phyloP scores from a whole-genome alignment of 1,140 invertebrate genomes.

The Papilio polyxenes region DNA sequence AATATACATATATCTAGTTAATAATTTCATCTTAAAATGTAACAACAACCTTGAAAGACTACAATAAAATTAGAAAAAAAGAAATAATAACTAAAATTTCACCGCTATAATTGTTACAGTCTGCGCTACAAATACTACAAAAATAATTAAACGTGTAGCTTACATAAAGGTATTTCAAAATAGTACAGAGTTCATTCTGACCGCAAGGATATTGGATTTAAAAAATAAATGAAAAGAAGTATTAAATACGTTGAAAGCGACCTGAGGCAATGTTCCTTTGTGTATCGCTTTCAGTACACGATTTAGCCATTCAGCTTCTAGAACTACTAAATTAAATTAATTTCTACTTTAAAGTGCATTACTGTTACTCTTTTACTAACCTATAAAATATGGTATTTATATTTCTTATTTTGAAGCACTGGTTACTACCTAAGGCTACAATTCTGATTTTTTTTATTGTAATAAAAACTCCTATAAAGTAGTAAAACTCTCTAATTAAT shows the following conservation, averaged over 20 bases:
- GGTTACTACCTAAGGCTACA: too few relatives aligned
- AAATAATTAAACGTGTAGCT: neutral
- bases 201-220: neutral
- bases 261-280: slow-evolving; percentile 14
- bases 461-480: neutral
- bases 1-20: too few relatives aligned
- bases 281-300: slow-evolving; percentile 7
- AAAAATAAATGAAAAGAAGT: neutral
- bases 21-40: too few relatives aligned
- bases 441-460: too few relatives aligned
- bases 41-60: too few relatives aligned
- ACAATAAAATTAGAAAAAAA: too few relatives aligned
- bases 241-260: slow-evolving; percentile 4
- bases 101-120: neutral
- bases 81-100: too few relatives aligned
- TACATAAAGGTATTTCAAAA: neutral
- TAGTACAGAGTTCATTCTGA: neutral
- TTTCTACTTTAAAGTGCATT: neutral
- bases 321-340: slow-evolving; percentile 6
- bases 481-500: neutral
- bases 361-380: neutral
- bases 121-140: neutral
- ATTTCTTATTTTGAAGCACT: too few relatives aligned
- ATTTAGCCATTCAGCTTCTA: neutral
- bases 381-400: neutral